phyloP scores from a whole-genome alignment of 1,140 invertebrate species.

The Drosophila paulistorum region DNA sequence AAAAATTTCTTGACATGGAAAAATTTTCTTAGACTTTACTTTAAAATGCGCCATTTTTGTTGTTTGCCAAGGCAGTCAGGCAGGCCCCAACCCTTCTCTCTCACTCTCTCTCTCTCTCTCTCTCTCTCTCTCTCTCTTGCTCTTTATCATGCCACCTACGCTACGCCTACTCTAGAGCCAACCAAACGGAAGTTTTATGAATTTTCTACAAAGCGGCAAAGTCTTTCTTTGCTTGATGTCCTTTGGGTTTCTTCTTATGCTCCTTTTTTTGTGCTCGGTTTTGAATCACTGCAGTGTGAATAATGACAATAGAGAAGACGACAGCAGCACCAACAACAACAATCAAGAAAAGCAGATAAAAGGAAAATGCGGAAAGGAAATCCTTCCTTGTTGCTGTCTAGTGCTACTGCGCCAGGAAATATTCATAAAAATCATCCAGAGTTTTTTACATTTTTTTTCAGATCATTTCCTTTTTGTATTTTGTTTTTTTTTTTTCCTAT shows the following conservation, averaged over 20 bases:
- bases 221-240: slow-evolving; percentile 51
- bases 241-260: slow-evolving; percentile 40
- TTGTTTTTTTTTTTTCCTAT: not conserved
- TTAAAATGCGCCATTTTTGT: slow-evolving; percentile 79
- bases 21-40: slow-evolving; percentile 57
- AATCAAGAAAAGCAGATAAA: slow-evolving; percentile 15
- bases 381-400: slow-evolving; percentile 43
- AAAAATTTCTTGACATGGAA: slow-evolving; percentile 56
- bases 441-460: not conserved
- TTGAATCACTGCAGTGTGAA: slow-evolving; percentile 78
- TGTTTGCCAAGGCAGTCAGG: slow-evolving; percentile 56
- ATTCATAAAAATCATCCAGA: slow-evolving; percentile 70
- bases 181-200: slow-evolving; percentile 79
- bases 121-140: no score
- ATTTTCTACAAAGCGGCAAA: slow-evolving; percentile 76
- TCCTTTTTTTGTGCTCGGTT: slow-evolving; percentile 38
- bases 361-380: slow-evolving; percentile 30
- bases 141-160: not conserved
- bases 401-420: slow-evolving; percentile 67
- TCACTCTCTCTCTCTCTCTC: not conserved
- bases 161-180: slow-evolving; percentile 24
- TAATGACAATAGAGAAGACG: slow-evolving; percentile 49
- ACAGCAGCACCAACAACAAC: not conserved
- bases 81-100: not conserved
- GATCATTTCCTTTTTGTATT: slow-evolving; percentile 18